Evolutionary conservation across 1,140 invertebrate genomes (phyloP), one percentile per base, ranked within the genome.

Genomic region (Physella acuta): DNA sequence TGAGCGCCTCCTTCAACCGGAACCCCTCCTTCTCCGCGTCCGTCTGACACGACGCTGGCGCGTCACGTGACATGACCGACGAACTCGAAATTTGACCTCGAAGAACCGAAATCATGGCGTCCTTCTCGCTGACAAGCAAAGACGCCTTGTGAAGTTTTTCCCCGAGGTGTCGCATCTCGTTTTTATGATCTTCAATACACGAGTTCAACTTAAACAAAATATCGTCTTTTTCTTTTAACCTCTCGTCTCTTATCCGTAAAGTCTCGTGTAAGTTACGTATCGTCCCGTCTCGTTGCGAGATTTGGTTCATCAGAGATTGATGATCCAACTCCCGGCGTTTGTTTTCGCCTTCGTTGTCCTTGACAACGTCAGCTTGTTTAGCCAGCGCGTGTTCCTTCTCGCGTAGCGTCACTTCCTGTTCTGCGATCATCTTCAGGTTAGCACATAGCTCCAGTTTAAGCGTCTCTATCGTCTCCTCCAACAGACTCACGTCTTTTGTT

Each of bases 141-240:
- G 68, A 51, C 2, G 64, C 51, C 30, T 75, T 73, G 0, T 71
- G 69, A 33, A 81, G 52, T 52, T 78, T 79, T 31, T 76, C 74
- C 16, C 68, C 68, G 5, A 79, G 56, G 44, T 44, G 75, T 52
- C 71, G 73, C 26, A 77, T 66, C 56, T 81, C 77, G 16, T 75
- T 69, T 36, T 76, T 73, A 34, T 79, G 77, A 39, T 75, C 73
- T n/a, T 78, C 76, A 8, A 78, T 55, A 31, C 65, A 74, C 0
- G 55, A 61, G 39, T 73, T 76, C 17, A 81, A 44, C 49, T 71
- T 73, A 55, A 71, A 67, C n/a, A 81, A 44, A 37, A 75, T 71
- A 14, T 76, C 77, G 33, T 78, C 79, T 59, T 80, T 82, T 37
- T 79, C 77, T 59, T 73, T 76, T 34, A 82, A 60, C 44, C 75